Base-by-base conservation (phyloP, 37 sponge, comb jelly and placozoan species). In the Hormiphora californensis region DNA sequence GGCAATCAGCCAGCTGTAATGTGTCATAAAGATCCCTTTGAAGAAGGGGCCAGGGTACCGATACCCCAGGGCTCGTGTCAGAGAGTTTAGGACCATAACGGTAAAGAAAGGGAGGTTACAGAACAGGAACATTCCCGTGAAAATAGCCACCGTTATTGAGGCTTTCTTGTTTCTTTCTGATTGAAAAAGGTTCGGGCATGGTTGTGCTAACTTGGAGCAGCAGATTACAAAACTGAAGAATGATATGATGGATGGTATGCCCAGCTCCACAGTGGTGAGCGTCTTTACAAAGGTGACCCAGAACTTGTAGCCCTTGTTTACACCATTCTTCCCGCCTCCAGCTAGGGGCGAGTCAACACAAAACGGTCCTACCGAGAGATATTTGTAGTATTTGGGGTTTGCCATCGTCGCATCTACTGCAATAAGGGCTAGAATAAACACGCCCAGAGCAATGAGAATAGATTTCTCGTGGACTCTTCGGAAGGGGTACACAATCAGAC, bases 281-380 rank as follows among this genome's bases (percentile, higher is more conserved):
- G 61, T 57, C n/a, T 57, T 57, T 5, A 57, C n/a, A 30, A 30
- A 28, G 61, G 61, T 57, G 7, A 57, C 61, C 61, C 61, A 57
- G 3, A 30, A 23, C n/a, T 57, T 57, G 23, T 57, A 15, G 3
- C 30, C n/a, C 30, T 15, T 12, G 7, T 23, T 19, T 4, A 57
- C 61, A 28, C 30, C 9, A n/a, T n/a, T n/a, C n/a, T n/a, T n/a
- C n/a, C n/a, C n/a, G n/a, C n/a, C n/a, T n/a, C n/a, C n/a, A 28
- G 61, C 61, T 12, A 57, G 61, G 61, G 61, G 61, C 15, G 61
- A 57, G 61, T 57, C 61, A 4, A 57, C 61, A 57, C 61, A 57
- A 57, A 57, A 57, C 61, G 61, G 61, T 19, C 61, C 61, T 4
- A 57, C 3, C 27, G 61, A 57, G n/a, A 57, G 17, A 30, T 28